phyloP scores from a whole-genome alignment of 1,140 invertebrate species.

The Lepidurus couesii region DNA sequence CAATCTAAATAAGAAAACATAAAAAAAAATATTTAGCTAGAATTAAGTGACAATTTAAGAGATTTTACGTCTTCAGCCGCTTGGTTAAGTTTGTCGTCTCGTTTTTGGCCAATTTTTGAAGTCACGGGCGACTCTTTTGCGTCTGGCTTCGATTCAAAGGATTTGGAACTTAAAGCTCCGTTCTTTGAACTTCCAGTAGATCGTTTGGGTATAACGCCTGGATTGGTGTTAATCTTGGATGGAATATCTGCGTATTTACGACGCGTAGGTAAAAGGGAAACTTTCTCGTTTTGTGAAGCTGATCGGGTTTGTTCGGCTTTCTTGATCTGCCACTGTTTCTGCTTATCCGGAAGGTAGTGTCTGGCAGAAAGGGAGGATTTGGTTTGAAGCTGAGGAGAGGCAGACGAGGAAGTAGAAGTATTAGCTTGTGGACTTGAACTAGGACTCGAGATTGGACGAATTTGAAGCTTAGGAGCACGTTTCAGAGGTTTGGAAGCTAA shows the following conservation, averaged over 20 bases:
- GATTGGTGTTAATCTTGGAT: not conserved
- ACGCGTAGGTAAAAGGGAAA: not conserved
- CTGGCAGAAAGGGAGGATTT: not conserved
- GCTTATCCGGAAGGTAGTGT: not conserved
- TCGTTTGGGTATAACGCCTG: not conserved
- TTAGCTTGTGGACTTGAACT: not conserved
- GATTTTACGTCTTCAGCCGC: not conserved
- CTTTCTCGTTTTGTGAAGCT: not conserved
- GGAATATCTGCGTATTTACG: not conserved
- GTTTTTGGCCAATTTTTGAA: not conserved
- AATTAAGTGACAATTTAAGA: not conserved
- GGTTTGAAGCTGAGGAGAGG: not conserved
- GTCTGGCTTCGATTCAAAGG: not conserved
- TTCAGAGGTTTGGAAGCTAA: not conserved
- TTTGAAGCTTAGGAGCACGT: not conserved
- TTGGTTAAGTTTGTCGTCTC: not conserved
- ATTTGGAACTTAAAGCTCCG: not conserved
- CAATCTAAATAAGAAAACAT: not conserved
- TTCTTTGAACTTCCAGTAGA: not conserved
- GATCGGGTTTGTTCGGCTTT: not conserved
- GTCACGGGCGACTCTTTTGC: not conserved
- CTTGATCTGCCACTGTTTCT: not conserved
- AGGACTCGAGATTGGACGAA: not conserved
- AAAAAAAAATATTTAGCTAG: not conserved
- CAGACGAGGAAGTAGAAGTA: not conserved